A percentile compares a stretch with the other conserved stretches of the same genome.
phyloP scores from a whole-genome alignment of 37 sponge, comb jelly and placozoan genomes.

The Ephydatia muelleri region DNA sequence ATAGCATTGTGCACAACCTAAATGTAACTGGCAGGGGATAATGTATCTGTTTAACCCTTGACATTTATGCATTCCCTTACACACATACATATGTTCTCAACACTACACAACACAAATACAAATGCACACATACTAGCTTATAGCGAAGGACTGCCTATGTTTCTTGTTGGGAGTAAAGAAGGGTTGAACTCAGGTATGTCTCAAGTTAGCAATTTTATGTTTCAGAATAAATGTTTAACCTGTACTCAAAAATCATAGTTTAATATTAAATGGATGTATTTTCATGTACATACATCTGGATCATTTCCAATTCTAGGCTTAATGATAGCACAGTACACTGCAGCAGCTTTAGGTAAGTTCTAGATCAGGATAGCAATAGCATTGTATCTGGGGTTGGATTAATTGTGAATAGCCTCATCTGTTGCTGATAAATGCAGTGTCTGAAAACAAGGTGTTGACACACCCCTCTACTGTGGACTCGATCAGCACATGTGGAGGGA shows the following conservation, averaged over 20 bases:
- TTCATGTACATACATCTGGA: neutral
- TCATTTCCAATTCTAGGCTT: constrained; percentile 39
- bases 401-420: neutral
- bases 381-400: neutral
- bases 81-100: neutral
- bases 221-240: too few species aligned
- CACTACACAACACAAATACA: too few species aligned
- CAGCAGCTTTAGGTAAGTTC: constrained; percentile 76
- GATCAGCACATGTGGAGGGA: constrained; percentile 75
- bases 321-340: constrained; percentile 89
- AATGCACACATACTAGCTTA: neutral
- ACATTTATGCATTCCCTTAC: neutral
- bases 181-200: constrained; percentile 28
- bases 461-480: constrained; percentile 89
- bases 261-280: too few species aligned
- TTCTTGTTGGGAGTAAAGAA: neutral
- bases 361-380: neutral
- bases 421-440: constrained; percentile 34
- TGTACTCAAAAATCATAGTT: too few species aligned
- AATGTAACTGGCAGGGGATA: too few species aligned
- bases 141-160: neutral
- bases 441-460: constrained; percentile 87
- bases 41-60: too few species aligned
- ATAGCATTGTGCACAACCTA: too few species aligned
- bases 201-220: neutral